A percentile compares a stretch with the other conserved stretches of the same genome.
These are phyloP conservation scores for Rotaria sp. DNA, from an alignment of 2,888 invertebrate genomes.

Conservation along the genomic window DNA sequence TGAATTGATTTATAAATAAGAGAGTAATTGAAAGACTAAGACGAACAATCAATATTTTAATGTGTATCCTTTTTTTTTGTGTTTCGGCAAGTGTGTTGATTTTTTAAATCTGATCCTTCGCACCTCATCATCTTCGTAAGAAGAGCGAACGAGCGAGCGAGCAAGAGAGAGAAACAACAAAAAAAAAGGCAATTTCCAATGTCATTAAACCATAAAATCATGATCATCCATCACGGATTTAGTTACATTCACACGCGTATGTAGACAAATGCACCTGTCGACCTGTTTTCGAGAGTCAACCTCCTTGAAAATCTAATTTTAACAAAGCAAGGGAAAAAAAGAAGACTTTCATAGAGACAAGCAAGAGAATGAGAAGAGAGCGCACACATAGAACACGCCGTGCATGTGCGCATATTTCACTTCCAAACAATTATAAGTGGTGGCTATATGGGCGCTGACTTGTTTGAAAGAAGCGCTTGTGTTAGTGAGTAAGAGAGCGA, in stretches of 20 bases:
- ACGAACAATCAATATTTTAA: background rate
- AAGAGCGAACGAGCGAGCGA: background rate
- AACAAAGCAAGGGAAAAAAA: background rate
- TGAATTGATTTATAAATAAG: conserved; percentile 11
- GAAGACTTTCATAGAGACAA: background rate
- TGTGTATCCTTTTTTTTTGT: background rate
- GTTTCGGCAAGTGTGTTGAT: background rate
- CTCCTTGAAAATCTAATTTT: conserved; percentile 15
- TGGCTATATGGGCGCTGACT: conserved; percentile 11
- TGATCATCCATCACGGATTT: conserved; percentile 13
- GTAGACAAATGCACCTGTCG: conserved; percentile 12
- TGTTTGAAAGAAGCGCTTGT: conserved; percentile 13
- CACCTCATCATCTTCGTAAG: conserved; percentile 9
- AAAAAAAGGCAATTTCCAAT: background rate
- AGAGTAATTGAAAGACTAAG: conserved; percentile 9
- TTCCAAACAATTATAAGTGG: conserved; percentile 14
- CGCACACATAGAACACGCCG: background rate
- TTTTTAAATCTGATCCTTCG: conserved; percentile 14
- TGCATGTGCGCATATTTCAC: conserved; percentile 12
- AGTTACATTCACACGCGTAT: conserved; percentile 3
- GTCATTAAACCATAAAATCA: conserved; percentile 14
- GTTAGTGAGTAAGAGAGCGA: background rate
- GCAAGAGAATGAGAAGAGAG: background rate
- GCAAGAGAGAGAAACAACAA: background rate
- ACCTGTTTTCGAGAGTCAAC: conserved; percentile 1